Base-by-base conservation (phyloP, 2,888 invertebrate species). In the Cloeon dipterum region DNA sequence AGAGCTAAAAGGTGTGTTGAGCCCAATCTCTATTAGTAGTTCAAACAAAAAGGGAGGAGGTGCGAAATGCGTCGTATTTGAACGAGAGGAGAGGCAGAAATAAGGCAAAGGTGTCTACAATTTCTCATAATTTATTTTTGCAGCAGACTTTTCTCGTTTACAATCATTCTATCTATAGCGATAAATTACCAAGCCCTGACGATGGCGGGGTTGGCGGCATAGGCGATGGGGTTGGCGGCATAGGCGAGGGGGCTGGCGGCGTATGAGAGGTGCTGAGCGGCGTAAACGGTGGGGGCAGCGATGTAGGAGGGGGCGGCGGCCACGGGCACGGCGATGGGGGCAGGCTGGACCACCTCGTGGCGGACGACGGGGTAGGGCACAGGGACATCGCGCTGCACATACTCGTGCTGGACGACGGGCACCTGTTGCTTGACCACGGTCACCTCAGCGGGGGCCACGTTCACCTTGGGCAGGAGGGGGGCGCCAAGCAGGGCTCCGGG, bases 371-470 rank as follows among this genome's bases (percentile, higher is more conserved):
- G 33, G 38, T 38, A 38, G 17, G 46, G 45, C 23, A 46, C 45
- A 17, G 46, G 45, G 4, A 47, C 47, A 16, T 39, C 37, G 25
- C 47, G 40, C 44, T 45, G 46, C 29, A 44, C 44, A 40, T 46
- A 45, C 37, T 51, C 51, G 29, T 49, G 50, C 42, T 53, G 49
- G 32, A 50, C 47, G 35, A 53, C 46, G 23, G 50, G 47, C 42
- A 49, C 46, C 17, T 48, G 52, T 45, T 52, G 53, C 39, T 47
- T 50, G 37, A 53, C 50, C 20, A 52, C 46, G 20, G 45, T 50
- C 14, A 50, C 49, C 43, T 53, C 50, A n/a, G 52, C 44, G 10
- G 52, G 46, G 25, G 46, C 48, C 35, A 49, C 42, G 19, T 49
- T 44, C n/a, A 51, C 50, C 41, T 44, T 47, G 34, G 51, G 49